These are phyloP conservation scores for Limonius californicus DNA, from an alignment of 1,140 invertebrate genomes.

Conservation along the genomic window DNA sequence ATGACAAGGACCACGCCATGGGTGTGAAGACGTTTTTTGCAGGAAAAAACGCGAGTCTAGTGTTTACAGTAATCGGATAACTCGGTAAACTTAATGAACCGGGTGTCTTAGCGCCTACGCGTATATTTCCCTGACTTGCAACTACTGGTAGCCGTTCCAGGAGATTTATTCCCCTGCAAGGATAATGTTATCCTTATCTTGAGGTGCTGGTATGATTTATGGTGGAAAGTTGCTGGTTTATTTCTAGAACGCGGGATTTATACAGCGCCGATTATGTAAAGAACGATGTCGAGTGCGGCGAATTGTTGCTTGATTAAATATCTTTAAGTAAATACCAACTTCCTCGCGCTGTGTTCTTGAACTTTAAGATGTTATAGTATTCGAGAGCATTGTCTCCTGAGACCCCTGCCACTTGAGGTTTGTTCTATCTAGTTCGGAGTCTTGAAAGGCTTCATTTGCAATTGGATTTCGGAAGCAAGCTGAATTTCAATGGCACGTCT, in stretches of 20 bases:
- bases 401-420: neutral
- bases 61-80: conserved; percentile 31
- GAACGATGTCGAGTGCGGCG: too few relatives aligned
- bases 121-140: conserved; percentile 18
- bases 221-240: neutral
- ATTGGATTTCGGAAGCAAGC: too few relatives aligned
- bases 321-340: too few relatives aligned
- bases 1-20: neutral
- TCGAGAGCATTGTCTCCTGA: neutral
- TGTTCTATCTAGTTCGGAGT: too few relatives aligned
- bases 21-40: neutral
- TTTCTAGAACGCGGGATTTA: neutral
- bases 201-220: neutral
- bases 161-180: neutral
- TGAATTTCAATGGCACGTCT: too few relatives aligned
- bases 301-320: too few relatives aligned
- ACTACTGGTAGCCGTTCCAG: conserved; percentile 3
- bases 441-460: too few relatives aligned
- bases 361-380: too few relatives aligned
- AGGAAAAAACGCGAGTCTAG: conserved; percentile 21
- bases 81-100: conserved; percentile 29
- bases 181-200: neutral
- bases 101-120: conserved; percentile 23
- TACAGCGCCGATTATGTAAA: neutral
- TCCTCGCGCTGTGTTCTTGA: too few relatives aligned